Evolutionary conservation across 1,140 invertebrate species (phyloP), one percentile per base, ranked within the genome.

Genomic region (Macrotrachela quadricornifera): DNA sequence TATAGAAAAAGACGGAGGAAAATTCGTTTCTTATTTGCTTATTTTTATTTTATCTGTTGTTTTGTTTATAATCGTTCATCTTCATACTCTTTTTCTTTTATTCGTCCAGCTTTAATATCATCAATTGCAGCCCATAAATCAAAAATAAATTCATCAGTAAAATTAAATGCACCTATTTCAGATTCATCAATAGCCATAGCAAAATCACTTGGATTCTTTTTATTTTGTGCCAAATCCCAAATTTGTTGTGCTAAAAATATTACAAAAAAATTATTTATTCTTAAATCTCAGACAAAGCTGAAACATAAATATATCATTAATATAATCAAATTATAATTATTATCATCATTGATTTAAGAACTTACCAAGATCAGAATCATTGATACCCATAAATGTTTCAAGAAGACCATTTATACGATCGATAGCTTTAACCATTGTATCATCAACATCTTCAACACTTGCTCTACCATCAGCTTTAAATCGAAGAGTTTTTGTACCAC

Each of bases 381-480:
- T 90, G 57, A 96, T 92, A 15, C 91, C 91, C 78, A 97, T 82
- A 67, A 91, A 95, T 21, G 79, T 81, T 65, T 96, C 91, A 47
- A 97, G 71, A 13, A 90, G 74, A 50, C 72, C 73, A 65, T 95
- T 95, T 45, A 96, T 91, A 37, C 48, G 48, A 10, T 39, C 44
- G 12, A 54, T 44, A n/a, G 47, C 47, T 30, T 30, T 30, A 2
- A 30, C 21, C 21, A 30, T 30, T 30, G 21, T 30, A 30, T 30
- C 21, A 30, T 30, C 21, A 30, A 30, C 21, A 30, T 30, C 21
- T 30, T 30, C 21, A 30, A 30, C 21, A 30, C 21, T 30, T 30
- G 21, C 21, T 4, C 8, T 30, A 30, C 21, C 21, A 30, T 30
- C 21, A 4, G 21, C 21, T 30, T 30, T 30, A 30, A 30, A 30